Base-by-base conservation (phyloP, 2,888 invertebrate species). In the Dryococelus australis region DNA sequence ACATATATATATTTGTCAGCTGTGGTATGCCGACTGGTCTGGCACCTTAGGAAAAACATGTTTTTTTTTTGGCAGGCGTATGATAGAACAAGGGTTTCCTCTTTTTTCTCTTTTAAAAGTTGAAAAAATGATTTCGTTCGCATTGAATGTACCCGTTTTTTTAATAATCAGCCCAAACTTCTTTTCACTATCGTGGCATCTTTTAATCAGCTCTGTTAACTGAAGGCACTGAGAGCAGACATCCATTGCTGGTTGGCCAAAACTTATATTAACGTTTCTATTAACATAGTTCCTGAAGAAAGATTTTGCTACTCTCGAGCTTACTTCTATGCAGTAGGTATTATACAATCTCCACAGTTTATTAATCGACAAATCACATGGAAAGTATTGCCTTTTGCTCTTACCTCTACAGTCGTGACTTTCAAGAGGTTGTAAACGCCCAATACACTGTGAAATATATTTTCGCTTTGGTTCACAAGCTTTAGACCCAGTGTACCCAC, bases 41-140 rank as follows among this genome's bases (percentile, higher is more conserved):
- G 79, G 80, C 26, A 87, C 65, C 51, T 87, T 85, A 8, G 85
- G 65, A 13, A 87, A 78, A 12, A 26, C 47, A 27, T 43, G 78
- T 27, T 86, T n/a, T 86, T 65, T 79, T 87, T 87, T n/a, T 87
- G 78, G 84, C 84, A 87, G n/a, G 43, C 85, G 78, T 85, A 79
- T 35, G 27, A 85, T 53, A 85, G 43, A 16, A 81, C 79, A 85
- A 65, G 13, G 26, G 78, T 43, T 65, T 43, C 87, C 16, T 84
- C 0, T 13, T 43, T 27, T 43, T 85, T 85, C 43, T 87, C 79
- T 12, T 85, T 43, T 47, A 87, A 85, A 43, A 85, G 28, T 24
- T 85, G 47, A 87, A 79, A 87, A 43, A 85, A 43, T 85, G 80
- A 43, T 79, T 87, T 87, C 20, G 85, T 13, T 26, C 79, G 53